Conservation (phyloP, 2,113 vertebrate species). For the Terrapene triunguis region DNA sequence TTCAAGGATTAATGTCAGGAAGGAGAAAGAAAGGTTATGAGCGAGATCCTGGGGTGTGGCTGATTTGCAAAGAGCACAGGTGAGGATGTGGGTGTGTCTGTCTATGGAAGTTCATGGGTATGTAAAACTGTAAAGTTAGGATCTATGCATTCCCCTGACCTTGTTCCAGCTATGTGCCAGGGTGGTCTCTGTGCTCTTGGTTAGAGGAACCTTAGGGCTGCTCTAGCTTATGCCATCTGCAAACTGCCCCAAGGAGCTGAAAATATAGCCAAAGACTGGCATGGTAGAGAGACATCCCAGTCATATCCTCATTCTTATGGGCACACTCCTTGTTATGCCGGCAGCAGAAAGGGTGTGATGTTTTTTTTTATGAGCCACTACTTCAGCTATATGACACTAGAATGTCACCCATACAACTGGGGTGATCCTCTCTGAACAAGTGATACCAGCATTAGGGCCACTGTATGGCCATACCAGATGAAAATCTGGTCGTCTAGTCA, state of each 20-base stretch:
- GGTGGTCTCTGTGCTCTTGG: background rate
- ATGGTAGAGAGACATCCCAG: background rate
- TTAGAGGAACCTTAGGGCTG: background rate
- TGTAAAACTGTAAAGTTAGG: accelerated
- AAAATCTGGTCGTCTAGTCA: background rate
- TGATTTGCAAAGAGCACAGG: background rate
- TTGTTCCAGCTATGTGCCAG: background rate
- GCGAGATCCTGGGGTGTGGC: background rate
- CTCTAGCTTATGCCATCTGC: background rate
- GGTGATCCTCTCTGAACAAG: constrained; percentile 7
- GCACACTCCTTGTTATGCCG: background rate
- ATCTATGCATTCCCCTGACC: background rate
- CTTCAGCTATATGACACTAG: background rate
- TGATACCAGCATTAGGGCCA: background rate
- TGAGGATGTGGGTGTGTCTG: background rate
- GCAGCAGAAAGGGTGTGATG: background rate
- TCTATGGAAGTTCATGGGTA: background rate
- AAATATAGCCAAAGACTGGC: background rate
- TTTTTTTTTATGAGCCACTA: background rate
- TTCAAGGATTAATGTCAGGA: constrained; percentile 24
- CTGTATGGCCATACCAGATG: background rate
- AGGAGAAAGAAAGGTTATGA: background rate
- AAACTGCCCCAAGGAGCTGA: background rate
- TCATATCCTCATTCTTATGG: background rate
- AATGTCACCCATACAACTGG: background rate